Percentiles rank a stretch among this genome's conserved stretches.
These are phyloP conservation scores for Neoitamus cyanurus DNA, from an alignment of 2,888 invertebrate species.

Conservation along the genomic window DNA sequence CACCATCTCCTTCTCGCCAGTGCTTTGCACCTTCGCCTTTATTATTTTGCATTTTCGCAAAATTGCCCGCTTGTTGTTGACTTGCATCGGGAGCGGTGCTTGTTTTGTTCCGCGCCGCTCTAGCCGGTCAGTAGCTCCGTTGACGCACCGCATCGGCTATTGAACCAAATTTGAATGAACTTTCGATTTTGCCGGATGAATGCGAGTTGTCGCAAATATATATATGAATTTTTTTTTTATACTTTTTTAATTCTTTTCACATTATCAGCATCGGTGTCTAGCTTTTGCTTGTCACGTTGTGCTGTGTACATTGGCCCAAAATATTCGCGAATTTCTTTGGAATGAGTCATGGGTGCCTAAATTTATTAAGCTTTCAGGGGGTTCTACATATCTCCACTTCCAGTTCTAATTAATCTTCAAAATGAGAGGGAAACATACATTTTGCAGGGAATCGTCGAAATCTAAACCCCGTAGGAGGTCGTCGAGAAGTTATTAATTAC, in stretches of 20 bases:
- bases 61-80: not conserved
- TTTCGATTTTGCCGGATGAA: not conserved
- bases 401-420: not conserved
- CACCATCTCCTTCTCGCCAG: not conserved
- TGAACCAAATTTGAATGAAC: conserved; percentile 25
- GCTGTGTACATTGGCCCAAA: not conserved
- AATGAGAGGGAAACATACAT: not conserved
- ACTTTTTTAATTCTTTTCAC: not conserved
- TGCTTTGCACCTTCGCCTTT: not conserved
- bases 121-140: not conserved
- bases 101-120: not conserved
- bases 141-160: not conserved
- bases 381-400: not conserved
- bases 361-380: not conserved
- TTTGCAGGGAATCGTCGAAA: not conserved
- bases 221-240: too few species aligned
- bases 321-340: not conserved
- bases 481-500: not conserved
- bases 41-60: not conserved
- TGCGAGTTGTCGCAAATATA: not conserved
- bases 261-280: not conserved
- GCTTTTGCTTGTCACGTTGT: not conserved
- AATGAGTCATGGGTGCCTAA: not conserved
- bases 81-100: not conserved
- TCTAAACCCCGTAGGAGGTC: not conserved